Evolutionary conservation across 2,113 vertebrate species (phyloP).

Genomic region (Caretta caretta): DNA sequence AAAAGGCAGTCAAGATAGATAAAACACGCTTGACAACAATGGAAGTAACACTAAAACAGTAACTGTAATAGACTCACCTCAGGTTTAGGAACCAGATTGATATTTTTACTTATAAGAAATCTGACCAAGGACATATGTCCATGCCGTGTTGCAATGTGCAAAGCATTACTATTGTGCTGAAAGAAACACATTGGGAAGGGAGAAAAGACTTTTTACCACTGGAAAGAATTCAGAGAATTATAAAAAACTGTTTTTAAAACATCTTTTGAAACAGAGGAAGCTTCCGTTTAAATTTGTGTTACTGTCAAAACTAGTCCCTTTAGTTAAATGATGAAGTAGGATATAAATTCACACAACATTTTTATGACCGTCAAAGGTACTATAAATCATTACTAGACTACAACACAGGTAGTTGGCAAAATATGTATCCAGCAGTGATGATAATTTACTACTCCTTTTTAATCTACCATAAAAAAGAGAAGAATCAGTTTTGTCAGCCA

Average conservation of each 20-base stretch:
- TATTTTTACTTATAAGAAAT: conserved; percentile 82
- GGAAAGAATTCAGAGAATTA: neutral
- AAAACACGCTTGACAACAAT: too few species aligned
- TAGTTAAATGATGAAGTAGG: neutral
- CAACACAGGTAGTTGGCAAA: neutral
- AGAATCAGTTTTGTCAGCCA: neutral
- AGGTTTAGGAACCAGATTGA: conserved; percentile 76
- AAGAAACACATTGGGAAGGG: conserved; percentile 23
- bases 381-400: neutral
- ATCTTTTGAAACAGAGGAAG: neutral
- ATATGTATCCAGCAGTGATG: neutral
- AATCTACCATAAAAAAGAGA: neutral
- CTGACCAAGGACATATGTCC: conserved; percentile 82
- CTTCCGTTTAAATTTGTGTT: neutral
- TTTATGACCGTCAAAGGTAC: neutral
- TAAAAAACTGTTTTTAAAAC: neutral
- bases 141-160: conserved; percentile 83
- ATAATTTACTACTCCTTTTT: neutral
- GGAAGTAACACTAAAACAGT: too few species aligned
- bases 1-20: too few species aligned
- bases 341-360: neutral
- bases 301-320: neutral
- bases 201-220: neutral
- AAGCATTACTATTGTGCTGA: conserved; percentile 78
- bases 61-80: conserved; percentile 76